phyloP scores from a whole-genome alignment of 2,797 vertebrate species.

The Podarcis lilfordi region DNA sequence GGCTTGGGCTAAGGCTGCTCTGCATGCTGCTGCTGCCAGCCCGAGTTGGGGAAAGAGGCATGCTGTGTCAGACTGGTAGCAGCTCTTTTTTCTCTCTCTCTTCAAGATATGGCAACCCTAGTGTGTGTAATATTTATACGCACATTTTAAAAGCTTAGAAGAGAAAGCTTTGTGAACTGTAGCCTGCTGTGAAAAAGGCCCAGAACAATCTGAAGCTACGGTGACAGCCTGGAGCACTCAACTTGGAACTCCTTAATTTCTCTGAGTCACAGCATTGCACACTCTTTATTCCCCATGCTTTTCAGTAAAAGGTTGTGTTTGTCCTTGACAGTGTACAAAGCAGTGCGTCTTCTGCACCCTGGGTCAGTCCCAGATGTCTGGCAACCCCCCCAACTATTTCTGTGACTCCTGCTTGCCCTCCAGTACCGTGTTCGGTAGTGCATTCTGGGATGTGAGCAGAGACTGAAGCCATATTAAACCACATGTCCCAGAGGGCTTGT shows the following conservation, averaged over 20 bases:
- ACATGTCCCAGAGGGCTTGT: slow-evolving; percentile 17
- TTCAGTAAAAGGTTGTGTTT: not conserved
- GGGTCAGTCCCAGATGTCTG: not conserved
- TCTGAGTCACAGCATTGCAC: not conserved
- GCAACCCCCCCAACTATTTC: not conserved
- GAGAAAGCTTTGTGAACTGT: not conserved
- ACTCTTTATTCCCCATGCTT: not conserved
- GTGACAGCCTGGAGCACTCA: not conserved
- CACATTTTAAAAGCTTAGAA: too few relatives aligned
- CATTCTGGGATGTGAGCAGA: not conserved
- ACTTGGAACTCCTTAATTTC: not conserved
- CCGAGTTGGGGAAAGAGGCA: too few relatives aligned
- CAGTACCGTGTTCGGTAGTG: not conserved
- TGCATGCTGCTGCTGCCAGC: too few relatives aligned
- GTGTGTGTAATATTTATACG: not conserved
- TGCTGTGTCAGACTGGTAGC: too few relatives aligned
- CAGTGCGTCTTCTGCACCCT: not conserved
- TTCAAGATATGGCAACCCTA: too few relatives aligned
- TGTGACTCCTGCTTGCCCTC: not conserved
- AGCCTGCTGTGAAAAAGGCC: not conserved
- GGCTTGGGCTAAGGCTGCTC: too few relatives aligned
- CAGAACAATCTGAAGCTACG: not conserved
- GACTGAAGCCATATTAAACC: not conserved
- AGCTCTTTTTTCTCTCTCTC: too few relatives aligned
- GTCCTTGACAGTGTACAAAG: not conserved